Percentiles rank a stretch among this genome's conserved stretches.
Evolutionary conservation across 2,113 vertebrate species (phyloP).

Genomic region (Lipophrys pholis): DNA sequence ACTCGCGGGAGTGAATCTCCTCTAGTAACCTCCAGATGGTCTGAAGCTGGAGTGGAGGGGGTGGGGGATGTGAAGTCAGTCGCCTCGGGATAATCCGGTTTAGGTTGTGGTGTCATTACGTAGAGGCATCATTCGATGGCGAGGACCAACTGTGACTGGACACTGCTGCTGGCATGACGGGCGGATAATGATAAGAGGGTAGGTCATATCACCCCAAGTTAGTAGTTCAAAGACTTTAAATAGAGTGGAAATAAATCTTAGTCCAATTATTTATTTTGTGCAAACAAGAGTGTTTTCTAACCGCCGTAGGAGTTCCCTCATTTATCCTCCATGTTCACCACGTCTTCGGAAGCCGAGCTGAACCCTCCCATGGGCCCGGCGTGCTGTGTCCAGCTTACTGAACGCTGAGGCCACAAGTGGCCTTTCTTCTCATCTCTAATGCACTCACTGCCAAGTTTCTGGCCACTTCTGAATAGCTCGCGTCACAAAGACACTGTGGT

Average conservation of each 20-base stretch:
- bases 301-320: background rate
- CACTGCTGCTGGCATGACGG: constrained; percentile 30
- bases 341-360: constrained; percentile 8
- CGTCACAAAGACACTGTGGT: constrained; percentile 62
- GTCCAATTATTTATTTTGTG: background rate
- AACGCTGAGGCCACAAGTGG: constrained; percentile 53
- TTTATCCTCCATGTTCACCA: constrained; percentile 26
- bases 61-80: constrained; percentile 52
- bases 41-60: constrained; percentile 25
- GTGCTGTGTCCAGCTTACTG: constrained; percentile 40
- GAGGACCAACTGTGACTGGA: constrained; percentile 65
- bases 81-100: constrained; percentile 74
- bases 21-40: constrained; percentile 83
- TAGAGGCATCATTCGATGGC: constrained; percentile 76
- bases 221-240: constrained; percentile 6
- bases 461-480: constrained; percentile 58
- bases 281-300: background rate
- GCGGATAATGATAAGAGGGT: background rate
- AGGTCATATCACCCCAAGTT: background rate
- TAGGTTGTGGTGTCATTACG: constrained; percentile 77
- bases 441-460: constrained; percentile 48
- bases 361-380: constrained; percentile 12
- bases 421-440: constrained; percentile 56
- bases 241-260: constrained; percentile 14
- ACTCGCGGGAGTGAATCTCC: constrained; percentile 79